Base-by-base conservation (phyloP, 2,888 invertebrate genomes). In the Trissoscelio sp. region DNA sequence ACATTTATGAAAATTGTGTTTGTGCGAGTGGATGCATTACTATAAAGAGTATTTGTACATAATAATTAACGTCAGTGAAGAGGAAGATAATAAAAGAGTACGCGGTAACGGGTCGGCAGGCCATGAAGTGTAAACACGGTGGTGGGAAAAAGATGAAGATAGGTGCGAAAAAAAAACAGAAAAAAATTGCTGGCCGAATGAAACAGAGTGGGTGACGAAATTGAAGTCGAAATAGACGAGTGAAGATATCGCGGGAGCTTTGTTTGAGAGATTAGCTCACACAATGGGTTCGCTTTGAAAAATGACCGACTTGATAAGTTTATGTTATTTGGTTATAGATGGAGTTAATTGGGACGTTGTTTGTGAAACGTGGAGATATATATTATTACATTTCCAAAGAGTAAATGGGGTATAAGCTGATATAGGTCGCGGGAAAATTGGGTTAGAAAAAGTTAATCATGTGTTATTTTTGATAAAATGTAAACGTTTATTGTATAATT, bases 201-300 rank as follows among this genome's bases (percentile, higher is more conserved):
- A 51, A 60, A 72, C 53, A 66, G 53, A 66, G 53, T 31, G 64
- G 44, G 57, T 44, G 70, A 70, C 72, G 53, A 72, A 72, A 72
- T 60, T 60, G 53, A 53, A 72, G 42, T 60, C 28, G 39, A n/a
- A 20, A 62, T 62, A 9, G 62, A 62, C 28, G 28, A 28, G 9
- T n/a, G 22, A 42, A 69, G 57, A 46, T 58, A 70, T 34, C 58
- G 24, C 6, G 24, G 24, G 24, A 16, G 24, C 3, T 70, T 72
- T 60, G 60, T 58, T 51, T 20, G 37, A 18, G 4, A 55, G 42
- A 67, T 67, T 55, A 37, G 16, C 9, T 37, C 1, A 4, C 9
- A 51, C 42, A 60, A 60, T 60, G 46, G 44, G 14, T 22, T n/a
- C 14, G n/a, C 31, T 34, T 31, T 34, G 34, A 64, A 64, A 64